phyloP scores from a whole-genome alignment of 2,888 invertebrate genomes.

The Formica aserva region DNA sequence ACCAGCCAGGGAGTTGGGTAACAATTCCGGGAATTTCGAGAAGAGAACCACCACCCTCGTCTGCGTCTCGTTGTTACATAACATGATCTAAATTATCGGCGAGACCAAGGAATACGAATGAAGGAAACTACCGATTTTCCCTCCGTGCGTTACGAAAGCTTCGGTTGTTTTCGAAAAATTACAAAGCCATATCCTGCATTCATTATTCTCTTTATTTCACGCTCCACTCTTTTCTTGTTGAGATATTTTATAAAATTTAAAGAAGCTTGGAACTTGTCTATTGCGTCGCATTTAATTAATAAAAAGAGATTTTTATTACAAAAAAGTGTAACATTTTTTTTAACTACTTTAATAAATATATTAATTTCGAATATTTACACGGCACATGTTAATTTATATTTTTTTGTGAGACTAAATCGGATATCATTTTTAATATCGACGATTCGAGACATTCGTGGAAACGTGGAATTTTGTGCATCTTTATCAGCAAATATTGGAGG shows the following conservation, averaged over 20 bases:
- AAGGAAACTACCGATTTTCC: conserved; percentile 3
- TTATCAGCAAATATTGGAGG: not conserved
- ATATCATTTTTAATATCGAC: not conserved
- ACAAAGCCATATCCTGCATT: not conserved
- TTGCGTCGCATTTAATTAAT: not conserved
- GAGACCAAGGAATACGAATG: not conserved
- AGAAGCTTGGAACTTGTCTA: not conserved
- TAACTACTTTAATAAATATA: not conserved
- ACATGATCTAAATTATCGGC: conserved; percentile 3
- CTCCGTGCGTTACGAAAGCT: not conserved
- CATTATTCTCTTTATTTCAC: not conserved
- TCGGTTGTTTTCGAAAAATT: not conserved
- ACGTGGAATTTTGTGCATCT: not conserved
- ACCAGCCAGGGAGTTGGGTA: conserved; percentile 4
- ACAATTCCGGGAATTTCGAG: conserved; percentile 23
- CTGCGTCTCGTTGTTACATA: conserved; percentile 23
- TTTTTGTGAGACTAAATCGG: not conserved
- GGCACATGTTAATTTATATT: not conserved
- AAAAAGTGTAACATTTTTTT: not conserved
- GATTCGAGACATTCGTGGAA: not conserved
- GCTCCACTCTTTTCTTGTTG: not conserved
- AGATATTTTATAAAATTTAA: not conserved
- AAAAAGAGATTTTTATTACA: not conserved
- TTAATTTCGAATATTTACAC: not conserved
- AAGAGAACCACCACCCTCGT: not conserved